phyloP scores from a whole-genome alignment of 2,888 invertebrate genomes.

The Lasioglossum pauxillum region DNA sequence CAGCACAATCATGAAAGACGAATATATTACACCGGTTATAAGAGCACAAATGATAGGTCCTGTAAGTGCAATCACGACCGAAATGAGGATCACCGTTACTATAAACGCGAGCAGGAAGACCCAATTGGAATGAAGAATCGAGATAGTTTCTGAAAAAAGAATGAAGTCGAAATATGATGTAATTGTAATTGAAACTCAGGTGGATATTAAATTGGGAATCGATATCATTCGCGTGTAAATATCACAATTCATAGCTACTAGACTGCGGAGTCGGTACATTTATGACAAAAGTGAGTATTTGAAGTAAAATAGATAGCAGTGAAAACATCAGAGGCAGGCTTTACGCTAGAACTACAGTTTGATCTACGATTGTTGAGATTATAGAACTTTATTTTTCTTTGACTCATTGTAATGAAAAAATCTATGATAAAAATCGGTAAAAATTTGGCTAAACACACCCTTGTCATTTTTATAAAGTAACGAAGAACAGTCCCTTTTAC shows the following conservation, averaged over 20 bases:
- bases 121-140: constrained; percentile 85
- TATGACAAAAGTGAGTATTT: not conserved
- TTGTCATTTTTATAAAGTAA: not conserved
- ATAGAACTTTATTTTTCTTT: not conserved
- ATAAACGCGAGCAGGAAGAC: constrained; percentile 89
- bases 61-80: constrained; percentile 85
- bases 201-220: too few relatives aligned
- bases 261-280: not conserved
- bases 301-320: not conserved
- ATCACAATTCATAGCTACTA: not conserved
- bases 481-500: not conserved
- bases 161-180: not conserved
- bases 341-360: too few relatives aligned
- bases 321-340: not conserved
- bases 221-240: not conserved
- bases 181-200: not conserved
- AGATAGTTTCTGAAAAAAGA: constrained; percentile 83
- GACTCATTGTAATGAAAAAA: not conserved
- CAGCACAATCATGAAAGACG: constrained; percentile 87
- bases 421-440: not conserved
- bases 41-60: constrained; percentile 86
- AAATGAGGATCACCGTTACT: constrained; percentile 85
- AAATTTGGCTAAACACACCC: not conserved
- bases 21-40: constrained; percentile 88
- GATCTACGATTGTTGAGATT: too few relatives aligned